Evolutionary conservation across 2,113 vertebrate genomes (phyloP), one percentile per base, ranked within the genome.

Genomic region (Trematocara stigmaticum): DNA sequence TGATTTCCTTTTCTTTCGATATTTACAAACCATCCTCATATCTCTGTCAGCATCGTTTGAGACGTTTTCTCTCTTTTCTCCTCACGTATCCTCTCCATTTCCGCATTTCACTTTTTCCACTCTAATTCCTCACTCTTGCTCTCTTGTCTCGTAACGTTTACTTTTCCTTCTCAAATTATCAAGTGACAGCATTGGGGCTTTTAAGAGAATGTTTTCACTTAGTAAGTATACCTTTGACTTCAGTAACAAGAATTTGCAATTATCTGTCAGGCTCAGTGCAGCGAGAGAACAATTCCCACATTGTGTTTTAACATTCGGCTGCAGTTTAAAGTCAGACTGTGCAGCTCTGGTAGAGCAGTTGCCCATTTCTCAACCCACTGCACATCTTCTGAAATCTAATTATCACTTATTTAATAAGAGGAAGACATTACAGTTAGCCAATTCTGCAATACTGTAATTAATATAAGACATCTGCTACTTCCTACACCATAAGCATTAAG

Each of bases 161-260:
- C 29, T 53, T 38, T 38, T 59, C 49, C 69, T 84, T 79, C 47
- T 88, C 71, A 88, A 84, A 94, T 84, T n/a, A 91, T 89, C 85
- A 83, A 92, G 91, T 71, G 84, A 83, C 89, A 51, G 35, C 42
- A 47, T 82, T 35, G 23, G 45, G 66, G 89, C 92, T 93, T 94
- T 94, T 85, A 91, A 84, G 57, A 81, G 56, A 86, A 84, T 38
- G 81, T 86, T 56, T 90, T 93, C 87, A 85, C 88, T 91, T 71
- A 84, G 82, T 85, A 76, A 26, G 42, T 84, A 80, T 85, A 83
- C 85, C 69, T 64, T 81, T 16, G 49, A 47, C 56, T 89, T 87
- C 55, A 35, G 83, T 45, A 82, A 93, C 90, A 91, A 90, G 86
- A 89, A 83, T 92, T 91, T 91, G 71, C 92, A 94, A 91, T 94